Percentiles rank a stretch among this genome's conserved stretches.
These are phyloP conservation scores for Parus major DNA, from an alignment of 2,113 vertebrate species.

Conservation along the genomic window DNA sequence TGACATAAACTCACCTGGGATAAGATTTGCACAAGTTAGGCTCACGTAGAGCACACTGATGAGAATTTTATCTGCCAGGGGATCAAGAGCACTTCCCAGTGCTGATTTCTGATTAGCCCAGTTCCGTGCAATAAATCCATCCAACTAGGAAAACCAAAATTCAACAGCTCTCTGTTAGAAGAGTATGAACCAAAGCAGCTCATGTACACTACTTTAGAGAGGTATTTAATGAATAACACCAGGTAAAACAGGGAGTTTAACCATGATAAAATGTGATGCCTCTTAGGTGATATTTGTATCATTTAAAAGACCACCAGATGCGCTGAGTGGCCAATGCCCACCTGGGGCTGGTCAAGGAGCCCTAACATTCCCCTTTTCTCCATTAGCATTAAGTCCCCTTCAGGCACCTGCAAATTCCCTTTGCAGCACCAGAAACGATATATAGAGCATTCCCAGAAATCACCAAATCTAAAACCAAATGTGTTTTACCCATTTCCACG, in stretches of 20 bases:
- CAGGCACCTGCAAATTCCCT: not conserved
- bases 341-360: not conserved
- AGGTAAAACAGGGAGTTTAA: not conserved
- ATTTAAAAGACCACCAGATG: too few species aligned
- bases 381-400: not conserved
- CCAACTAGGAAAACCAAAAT: constrained; percentile 81
- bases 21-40: constrained; percentile 91
- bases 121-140: constrained; percentile 95
- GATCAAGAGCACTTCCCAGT: constrained; percentile 95
- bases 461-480: accelerated
- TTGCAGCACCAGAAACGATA: accelerated
- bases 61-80: constrained; percentile 97
- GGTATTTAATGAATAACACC: accelerated
- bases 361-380: not conserved
- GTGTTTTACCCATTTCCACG: not conserved
- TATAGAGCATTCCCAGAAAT: accelerated
- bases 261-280: accelerated
- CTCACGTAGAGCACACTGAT: constrained; percentile 95
- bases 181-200: not conserved
- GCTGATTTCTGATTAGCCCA: constrained; percentile 97
- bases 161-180: not conserved
- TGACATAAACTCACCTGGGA: constrained; percentile 85
- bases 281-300: too few species aligned
- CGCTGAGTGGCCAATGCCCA: not conserved
- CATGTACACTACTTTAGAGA: accelerated